These are phyloP conservation scores for Catamblyrhynchus diadema DNA, from an alignment of 2,797 vertebrate species.

Conservation along the genomic window DNA sequence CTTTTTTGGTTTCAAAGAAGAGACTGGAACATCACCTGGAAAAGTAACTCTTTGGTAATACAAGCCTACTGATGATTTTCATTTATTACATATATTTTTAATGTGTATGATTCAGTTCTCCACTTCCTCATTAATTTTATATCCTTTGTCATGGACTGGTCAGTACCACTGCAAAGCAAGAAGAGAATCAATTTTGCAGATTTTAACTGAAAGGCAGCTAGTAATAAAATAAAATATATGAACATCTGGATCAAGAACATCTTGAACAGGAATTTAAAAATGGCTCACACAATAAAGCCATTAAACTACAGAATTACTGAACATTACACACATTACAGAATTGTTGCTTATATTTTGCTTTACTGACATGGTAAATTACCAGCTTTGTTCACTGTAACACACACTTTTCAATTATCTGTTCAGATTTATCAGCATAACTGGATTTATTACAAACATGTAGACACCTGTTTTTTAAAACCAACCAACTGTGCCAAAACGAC, in stretches of 20 bases:
- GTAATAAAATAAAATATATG: background rate
- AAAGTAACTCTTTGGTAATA: background rate
- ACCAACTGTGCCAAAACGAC: background rate
- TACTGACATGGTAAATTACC: background rate
- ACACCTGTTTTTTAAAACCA: constrained; percentile 1
- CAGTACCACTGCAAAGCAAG: background rate
- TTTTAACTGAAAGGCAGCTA: background rate
- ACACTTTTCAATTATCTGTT: background rate
- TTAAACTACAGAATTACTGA: background rate
- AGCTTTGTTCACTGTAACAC: background rate
- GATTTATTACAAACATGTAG: constrained; percentile 1
- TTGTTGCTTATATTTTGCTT: background rate
- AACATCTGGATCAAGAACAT: background rate
- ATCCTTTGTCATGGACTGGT: background rate
- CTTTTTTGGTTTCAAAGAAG: background rate
- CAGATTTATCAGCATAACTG: background rate
- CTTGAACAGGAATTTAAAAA: background rate
- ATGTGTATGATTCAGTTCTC: background rate
- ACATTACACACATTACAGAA: background rate
- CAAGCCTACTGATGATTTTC: background rate
- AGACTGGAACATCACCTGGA: background rate
- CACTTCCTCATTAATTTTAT: background rate
- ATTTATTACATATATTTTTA: background rate
- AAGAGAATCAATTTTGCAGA: background rate
- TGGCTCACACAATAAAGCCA: background rate